Evolutionary conservation across 2,888 invertebrate genomes (phyloP), one percentile per base, ranked within the genome.

Genomic region (Eudemis profundana): DNA sequence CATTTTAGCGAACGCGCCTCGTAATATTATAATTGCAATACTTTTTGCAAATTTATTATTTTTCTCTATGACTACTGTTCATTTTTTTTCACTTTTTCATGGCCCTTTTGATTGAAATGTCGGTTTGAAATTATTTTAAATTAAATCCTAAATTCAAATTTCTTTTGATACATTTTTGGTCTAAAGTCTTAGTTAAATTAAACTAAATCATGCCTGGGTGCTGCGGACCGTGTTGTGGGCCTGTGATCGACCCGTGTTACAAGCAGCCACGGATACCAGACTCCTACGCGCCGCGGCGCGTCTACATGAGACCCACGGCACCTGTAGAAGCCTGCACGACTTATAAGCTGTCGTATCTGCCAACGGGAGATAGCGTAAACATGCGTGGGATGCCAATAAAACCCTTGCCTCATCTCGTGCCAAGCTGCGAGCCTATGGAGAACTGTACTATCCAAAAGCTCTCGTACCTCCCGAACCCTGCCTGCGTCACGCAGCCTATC

Each of bases 261-360:
- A 93, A 93, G 69, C 94, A 94, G 74, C 94, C 94, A 0, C 84
- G 85, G 10, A 88, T 93, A 54, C 93, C 94, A 0, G 92, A 93
- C 10, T 93, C 93, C 3, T 94, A 90, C 74, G 93, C 93, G 0
- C 94, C 94, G 0, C 83, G 90, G 0, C 84, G 93, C 0, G 90
- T 89, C 71, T 95, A 94, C 76, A 80, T 91, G 77, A 93, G 93
- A 49, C 95, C 95, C 0, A 85, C 89, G 0, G 90, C 93, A 0
- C 93, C 92, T 0, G 90, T 95, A 74, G 94, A 94, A 68, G 84
- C 81, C 0, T 91, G 93, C 68, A 95, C 95, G 15, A 94, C 95
- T 0, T 95, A 95, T 79, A 93, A 93, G 66, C 90, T 94, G 71
- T 95, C 95, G 0, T 95, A 94, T 74, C 82, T 94, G 15, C 94